Percentiles rank a stretch among this genome's conserved stretches.
phyloP scores from a whole-genome alignment of 2,113 vertebrate species.

The Ammospiza nelsoni region DNA sequence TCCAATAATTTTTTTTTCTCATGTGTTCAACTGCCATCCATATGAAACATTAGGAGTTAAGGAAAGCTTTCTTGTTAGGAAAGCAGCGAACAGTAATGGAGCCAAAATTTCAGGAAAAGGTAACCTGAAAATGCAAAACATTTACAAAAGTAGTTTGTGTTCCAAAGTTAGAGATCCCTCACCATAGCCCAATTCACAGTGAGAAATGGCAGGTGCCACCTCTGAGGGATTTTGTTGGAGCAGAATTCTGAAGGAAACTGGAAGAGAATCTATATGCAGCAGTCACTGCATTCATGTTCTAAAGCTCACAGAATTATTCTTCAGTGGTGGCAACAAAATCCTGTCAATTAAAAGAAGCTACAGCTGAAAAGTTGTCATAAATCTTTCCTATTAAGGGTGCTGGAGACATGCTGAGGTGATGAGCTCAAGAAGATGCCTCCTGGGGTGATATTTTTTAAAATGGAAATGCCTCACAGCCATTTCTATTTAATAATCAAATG shows the following conservation, averaged over 20 bases:
- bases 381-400: not conserved
- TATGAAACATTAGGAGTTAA: not conserved
- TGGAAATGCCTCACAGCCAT: not conserved
- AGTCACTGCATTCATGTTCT: not conserved
- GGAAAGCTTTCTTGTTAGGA: not conserved
- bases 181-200: not conserved
- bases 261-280: not conserved
- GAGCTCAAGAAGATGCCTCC: not conserved
- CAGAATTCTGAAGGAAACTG: not conserved
- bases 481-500: constrained; percentile 7
- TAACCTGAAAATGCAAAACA: not conserved
- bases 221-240: not conserved
- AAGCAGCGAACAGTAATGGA: not conserved
- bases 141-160: not conserved
- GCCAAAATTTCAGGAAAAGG: not conserved
- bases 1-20: not conserved
- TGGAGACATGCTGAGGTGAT: not conserved
- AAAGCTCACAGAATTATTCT: not conserved
- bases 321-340: not conserved
- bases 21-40: not conserved
- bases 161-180: not conserved
- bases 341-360: not conserved
- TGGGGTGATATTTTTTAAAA: not conserved
- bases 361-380: not conserved
- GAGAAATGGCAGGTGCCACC: not conserved